Conservation (phyloP, 2,888 invertebrate genomes). For the Trachelus stipa region DNA sequence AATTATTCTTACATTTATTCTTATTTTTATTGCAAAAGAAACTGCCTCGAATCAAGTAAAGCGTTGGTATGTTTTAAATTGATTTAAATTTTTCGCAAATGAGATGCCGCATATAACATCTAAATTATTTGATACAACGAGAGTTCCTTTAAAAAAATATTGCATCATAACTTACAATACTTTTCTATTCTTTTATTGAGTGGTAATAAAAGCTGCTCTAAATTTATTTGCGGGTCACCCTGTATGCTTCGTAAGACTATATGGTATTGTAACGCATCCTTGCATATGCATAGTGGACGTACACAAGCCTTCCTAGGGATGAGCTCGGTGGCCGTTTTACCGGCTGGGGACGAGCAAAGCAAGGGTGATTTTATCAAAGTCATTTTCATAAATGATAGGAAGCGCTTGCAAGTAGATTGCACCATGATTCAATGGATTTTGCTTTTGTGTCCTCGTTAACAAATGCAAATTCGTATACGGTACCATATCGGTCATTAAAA, state of each 20-base stretch:
- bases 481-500: not conserved
- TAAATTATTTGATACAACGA: not conserved
- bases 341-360: not conserved
- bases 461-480: not conserved
- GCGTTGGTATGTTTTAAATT: not conserved
- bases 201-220: not conserved
- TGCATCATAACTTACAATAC: not conserved
- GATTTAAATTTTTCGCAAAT: not conserved
- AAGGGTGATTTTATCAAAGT: constrained; percentile 27
- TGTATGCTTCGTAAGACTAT: not conserved
- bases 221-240: not conserved
- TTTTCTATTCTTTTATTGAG: not conserved
- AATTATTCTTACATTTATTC: not conserved
- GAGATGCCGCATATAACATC: not conserved
- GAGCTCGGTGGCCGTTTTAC: not conserved
- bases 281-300: not conserved
- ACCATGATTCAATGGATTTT: not conserved
- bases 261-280: not conserved
- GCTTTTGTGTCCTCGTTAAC: not conserved
- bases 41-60: not conserved
- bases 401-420: constrained; percentile 10
- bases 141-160: not conserved
- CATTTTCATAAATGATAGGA: constrained; percentile 23
- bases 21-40: not conserved
- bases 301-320: not conserved